These are phyloP conservation scores for Temnothorax unifasciatus DNA, from an alignment of 2,888 invertebrate genomes.

Conservation along the genomic window DNA sequence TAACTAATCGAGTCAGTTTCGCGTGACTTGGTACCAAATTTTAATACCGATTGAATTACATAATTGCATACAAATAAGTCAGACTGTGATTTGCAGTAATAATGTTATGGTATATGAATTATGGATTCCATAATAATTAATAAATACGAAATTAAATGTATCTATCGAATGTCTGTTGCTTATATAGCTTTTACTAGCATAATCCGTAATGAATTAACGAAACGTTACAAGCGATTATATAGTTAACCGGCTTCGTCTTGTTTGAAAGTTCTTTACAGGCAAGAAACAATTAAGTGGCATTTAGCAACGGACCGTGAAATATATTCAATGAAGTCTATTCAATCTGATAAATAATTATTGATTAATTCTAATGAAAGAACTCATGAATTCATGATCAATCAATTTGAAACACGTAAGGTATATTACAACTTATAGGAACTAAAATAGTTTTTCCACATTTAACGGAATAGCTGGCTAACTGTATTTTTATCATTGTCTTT, in stretches of 20 bases:
- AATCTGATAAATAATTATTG: not conserved
- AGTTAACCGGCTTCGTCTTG: slow-evolving; percentile 62
- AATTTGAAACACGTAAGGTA: not conserved
- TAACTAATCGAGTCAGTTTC: slow-evolving; percentile 17
- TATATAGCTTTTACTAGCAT: not conserved
- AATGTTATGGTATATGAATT: not conserved
- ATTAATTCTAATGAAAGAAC: not conserved
- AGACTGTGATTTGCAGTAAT: not conserved
- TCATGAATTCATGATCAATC: not conserved
- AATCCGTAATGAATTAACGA: slow-evolving; percentile 46
- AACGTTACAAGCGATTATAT: too few species aligned
- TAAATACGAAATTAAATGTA: not conserved
- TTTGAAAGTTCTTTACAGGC: slow-evolving; percentile 66
- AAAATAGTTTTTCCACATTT: not conserved
- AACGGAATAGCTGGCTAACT: not conserved
- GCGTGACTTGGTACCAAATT: slow-evolving; percentile 23
- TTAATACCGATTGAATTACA: not conserved
- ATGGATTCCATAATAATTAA: not conserved
- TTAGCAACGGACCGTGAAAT: not conserved
- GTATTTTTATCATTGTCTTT: not conserved
- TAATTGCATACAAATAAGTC: not conserved
- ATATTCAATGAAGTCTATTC: not conserved
- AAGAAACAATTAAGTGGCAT: slow-evolving; percentile 32
- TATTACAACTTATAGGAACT: not conserved
- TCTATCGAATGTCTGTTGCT: not conserved